These are phyloP conservation scores for Dipodomys ordii DNA, from an alignment of 2,113 vertebrate species.

Conservation along the genomic window DNA sequence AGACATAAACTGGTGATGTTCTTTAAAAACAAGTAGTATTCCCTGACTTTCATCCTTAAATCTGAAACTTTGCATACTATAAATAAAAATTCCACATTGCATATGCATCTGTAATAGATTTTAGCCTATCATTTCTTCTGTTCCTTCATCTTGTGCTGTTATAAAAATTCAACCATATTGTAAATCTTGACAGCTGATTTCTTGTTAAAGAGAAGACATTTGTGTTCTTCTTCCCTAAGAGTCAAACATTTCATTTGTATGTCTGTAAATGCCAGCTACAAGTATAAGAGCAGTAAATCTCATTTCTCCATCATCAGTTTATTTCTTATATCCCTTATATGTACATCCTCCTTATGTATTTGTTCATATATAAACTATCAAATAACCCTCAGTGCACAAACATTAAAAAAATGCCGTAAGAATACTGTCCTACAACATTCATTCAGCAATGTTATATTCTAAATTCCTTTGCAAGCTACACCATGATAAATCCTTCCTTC, in stretches of 20 bases:
- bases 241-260: slow-evolving; percentile 31
- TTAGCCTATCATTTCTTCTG: background rate
- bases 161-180: background rate
- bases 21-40: slow-evolving; percentile 6
- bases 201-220: background rate
- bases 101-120: background rate
- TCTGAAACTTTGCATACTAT: background rate
- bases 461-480: slow-evolving; percentile 19
- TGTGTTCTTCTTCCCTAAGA: background rate
- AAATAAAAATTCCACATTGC: slow-evolving; percentile 14
- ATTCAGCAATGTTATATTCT: background rate
- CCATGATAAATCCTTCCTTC: background rate
- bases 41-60: background rate
- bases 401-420: background rate
- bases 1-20: background rate
- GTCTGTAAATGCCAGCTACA: background rate
- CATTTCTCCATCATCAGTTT: background rate
- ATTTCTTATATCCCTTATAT: background rate
- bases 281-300: slow-evolving; percentile 27
- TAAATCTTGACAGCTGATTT: background rate
- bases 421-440: background rate
- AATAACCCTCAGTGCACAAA: slow-evolving; percentile 3
- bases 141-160: background rate
- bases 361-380: slow-evolving; percentile 33
- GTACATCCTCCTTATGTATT: background rate